Evolutionary conservation across 2,888 invertebrate species (phyloP), one percentile per base, ranked within the genome.

Genomic region (Sesia bembeciformis): DNA sequence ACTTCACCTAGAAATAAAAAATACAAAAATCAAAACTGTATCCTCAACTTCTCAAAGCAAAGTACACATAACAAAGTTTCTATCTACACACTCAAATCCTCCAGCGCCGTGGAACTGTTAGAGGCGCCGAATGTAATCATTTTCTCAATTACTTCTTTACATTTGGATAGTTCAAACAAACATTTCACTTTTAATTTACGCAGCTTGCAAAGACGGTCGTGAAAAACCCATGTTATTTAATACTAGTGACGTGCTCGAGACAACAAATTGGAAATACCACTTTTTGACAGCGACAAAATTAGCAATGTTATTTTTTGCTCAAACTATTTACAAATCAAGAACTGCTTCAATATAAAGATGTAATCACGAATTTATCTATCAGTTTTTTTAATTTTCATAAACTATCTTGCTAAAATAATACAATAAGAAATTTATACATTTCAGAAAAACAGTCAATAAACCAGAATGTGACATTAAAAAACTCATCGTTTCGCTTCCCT

Each of bases 51-150:
- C 40, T 5, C 41, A 38, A 51, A 51, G 46, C 41, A 52, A 56
- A 51, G 41, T 40, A 56, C 50, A 57, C 55, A 43, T 40, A 53
- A 51, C 50, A 38, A 52, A 54, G 55, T 54, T 52, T 23, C 40
- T 40, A 40, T 46, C 49, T 8, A 39, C 51, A 40, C 71, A 89
- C 88, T 88, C 76, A 86, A 78, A 65, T 89, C 88, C 65, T 89
- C 88, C 66, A 76, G 72, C 66, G 82, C 73, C 62, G 81, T 67
- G 61, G 83, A 80, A 75, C 72, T 78, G 72, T 75, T 81, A 60
- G 80, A 81, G 73, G 76, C 80, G 68, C 86, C 77, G 66, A 87
- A 88, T 68, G 86, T 85, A 79, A 86, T 84, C 88, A 89, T 89
- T 83, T 84, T 86, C 65, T 76, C 63, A 71, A 40, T 52, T 66